Percentiles rank a stretch among this genome's conserved stretches.
Evolutionary conservation across 2,113 vertebrate genomes (phyloP).

Genomic region (Eublepharis macularius): DNA sequence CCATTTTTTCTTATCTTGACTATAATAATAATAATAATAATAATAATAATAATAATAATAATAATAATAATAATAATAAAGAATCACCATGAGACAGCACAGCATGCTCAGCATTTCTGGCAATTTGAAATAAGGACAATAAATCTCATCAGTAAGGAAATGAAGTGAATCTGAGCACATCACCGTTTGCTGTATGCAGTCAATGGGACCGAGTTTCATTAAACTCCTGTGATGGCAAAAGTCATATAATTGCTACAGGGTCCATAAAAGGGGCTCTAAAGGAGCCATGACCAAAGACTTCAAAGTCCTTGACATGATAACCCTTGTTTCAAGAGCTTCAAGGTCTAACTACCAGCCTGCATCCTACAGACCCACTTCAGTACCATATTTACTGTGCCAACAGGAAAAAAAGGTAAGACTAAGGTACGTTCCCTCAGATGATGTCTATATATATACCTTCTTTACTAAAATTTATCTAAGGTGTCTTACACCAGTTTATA

Average conservation of each 20-base stretch:
- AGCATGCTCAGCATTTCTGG: neutral
- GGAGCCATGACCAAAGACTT: constrained; percentile 47
- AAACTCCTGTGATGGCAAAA: constrained; percentile 45
- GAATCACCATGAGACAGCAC: constrained; percentile 1
- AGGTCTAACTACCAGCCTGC: constrained; percentile 3
- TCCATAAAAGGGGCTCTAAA: constrained; percentile 34
- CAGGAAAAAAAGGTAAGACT: constrained; percentile 25
- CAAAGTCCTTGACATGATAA: constrained; percentile 34
- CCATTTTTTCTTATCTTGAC: neutral
- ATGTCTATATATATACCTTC: neutral
- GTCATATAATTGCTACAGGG: constrained; percentile 31
- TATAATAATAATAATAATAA: neutral
- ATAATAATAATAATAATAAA: neutral
- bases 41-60: neutral
- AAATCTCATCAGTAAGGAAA: constrained; percentile 43
- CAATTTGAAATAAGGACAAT: constrained; percentile 23
- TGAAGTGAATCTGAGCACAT: constrained; percentile 10
- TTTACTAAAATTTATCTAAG: too few species aligned
- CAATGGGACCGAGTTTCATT: constrained; percentile 50
- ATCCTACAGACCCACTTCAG: constrained; percentile 21
- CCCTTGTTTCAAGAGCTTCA: constrained; percentile 33
- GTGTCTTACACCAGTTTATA: too few species aligned
- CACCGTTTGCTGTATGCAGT: neutral
- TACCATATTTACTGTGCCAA: neutral
- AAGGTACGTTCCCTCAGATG: neutral